Evolutionary conservation across 2,888 invertebrate genomes (phyloP), one percentile per base, ranked within the genome.

Genomic region (Xiphydria camelus): DNA sequence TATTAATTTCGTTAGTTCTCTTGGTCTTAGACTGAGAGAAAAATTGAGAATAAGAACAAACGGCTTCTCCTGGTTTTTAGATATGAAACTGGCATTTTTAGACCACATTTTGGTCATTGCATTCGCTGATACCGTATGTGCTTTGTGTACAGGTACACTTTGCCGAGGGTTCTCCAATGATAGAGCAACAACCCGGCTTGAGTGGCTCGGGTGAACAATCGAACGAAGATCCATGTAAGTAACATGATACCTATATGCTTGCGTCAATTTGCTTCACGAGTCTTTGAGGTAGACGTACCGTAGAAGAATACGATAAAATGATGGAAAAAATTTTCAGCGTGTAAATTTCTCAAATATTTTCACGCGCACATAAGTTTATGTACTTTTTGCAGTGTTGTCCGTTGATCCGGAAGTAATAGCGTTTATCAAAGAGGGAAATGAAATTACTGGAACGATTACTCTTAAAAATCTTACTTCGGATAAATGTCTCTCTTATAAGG

Each of bases 351-450:
- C 14, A 12, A 26, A 10, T 32, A 19, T 50, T 40, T 44, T 41
- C 31, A 61, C 60, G 23, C 49, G 65, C 74, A 73, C 36, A 36
- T 10, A 15, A 32, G 9, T 38, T 41, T 7, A 34, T 7, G 4
- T 31, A n/a, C n/a, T 12, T 18, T 37, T 64, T 60, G 29, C 41
- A 71, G 73, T 71, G 47, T 52, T 75, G 25, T 54, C 67, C 2
- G 73, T 75, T 36, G 66, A 69, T 1, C 82, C 84, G 14, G 88
- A 88, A 53, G 80, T 83, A 19, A 83, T 94, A 41, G 72, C 81
- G 36, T 92, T 91, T 67, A 80, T 80, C 53, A 82, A 78, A 47
- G 83, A 83, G 31, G 86, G 83, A 34, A 83, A 82, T 48, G 91
- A 90, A 64, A 74, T 86, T 19, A 79, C 82, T 1, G 86, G 88